Evolutionary conservation across 1,140 invertebrate species (phyloP), one percentile per base, ranked within the genome.

Genomic region (Reticulitermes speratus): DNA sequence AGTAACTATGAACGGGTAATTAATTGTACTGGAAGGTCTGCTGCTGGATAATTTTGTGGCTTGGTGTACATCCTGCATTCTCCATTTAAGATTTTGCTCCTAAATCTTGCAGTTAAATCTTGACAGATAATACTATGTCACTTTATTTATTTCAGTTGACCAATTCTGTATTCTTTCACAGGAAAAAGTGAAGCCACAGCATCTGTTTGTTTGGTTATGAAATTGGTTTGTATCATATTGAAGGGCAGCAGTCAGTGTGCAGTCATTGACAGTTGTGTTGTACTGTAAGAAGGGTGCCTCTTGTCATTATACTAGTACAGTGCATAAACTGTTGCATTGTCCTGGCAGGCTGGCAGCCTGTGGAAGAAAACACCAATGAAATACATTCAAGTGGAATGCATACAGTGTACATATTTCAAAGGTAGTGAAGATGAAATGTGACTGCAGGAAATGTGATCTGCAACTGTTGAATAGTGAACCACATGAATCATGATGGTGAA

Each of bases 351-450:
- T n/a, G 3, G 25, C 65, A n/a, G n/a, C n/a, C 25, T 75, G 52
- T 8, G 65, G n/a, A 30, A 75, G n/a, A 75, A 75, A 75, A 75
- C 65, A 75, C 65, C 65, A 75, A 75, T 75, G 65, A 75, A 75
- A 75, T 55, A 55, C 52, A 55, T 30, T 75, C n/a, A 75, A 75
- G n/a, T 75, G 65, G 65, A 75, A 30, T 75, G 65, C n/a, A 30
- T 75, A 75, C 3, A 25, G n/a, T 75, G 65, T 75, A 75, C 25
- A 75, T 75, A 30, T n/a, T 75, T 55, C 14, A 55, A 14, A 30
- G 59, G 9, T 9, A n/a, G 0, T 16, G 14, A 14, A 75, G n/a
- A 5, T n/a, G 25, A 75, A 75, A 65, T 30, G n/a, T 30, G 65
- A 75, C 65, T 75, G 65, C 9, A 25, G n/a, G 7, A 65, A 23